Evolutionary conservation across 2,888 invertebrate genomes (phyloP).

Genomic region (Pyrgus malvae): DNA sequence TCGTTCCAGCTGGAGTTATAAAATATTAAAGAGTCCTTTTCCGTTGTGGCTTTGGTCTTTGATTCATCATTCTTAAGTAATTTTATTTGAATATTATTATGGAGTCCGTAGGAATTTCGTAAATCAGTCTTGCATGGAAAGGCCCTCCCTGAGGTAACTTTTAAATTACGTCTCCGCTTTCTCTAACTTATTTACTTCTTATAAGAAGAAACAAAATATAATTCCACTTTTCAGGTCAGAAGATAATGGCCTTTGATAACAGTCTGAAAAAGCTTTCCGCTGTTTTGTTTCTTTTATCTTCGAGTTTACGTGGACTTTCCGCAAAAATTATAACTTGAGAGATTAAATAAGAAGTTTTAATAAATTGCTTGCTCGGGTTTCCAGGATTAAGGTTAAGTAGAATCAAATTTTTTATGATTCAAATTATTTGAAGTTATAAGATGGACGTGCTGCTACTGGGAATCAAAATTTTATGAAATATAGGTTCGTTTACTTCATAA

Average conservation of each 20-base stretch:
- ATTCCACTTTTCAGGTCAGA: slow-evolving; percentile 78
- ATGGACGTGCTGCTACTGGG: neutral
- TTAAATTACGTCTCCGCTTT: slow-evolving; percentile 72
- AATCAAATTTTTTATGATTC: slow-evolving; percentile 47
- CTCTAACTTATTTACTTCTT: slow-evolving; percentile 76
- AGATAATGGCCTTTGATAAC: slow-evolving; percentile 80
- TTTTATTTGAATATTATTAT: slow-evolving; percentile 18
- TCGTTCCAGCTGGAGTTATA: neutral
- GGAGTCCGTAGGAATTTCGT: slow-evolving; percentile 10
- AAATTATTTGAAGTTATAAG: neutral
- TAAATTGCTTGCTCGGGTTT: slow-evolving; percentile 65
- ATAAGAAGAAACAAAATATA: slow-evolving; percentile 78
- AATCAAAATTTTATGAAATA: too few species aligned
- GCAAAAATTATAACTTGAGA: slow-evolving; percentile 77
- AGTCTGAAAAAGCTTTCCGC: slow-evolving; percentile 79
- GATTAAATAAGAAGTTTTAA: slow-evolving; percentile 78
- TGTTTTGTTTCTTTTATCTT: slow-evolving; percentile 79
- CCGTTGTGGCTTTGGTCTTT: slow-evolving; percentile 6
- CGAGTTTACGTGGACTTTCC: slow-evolving; percentile 72
- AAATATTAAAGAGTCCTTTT: slow-evolving; percentile 7
- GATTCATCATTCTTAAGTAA: slow-evolving; percentile 22
- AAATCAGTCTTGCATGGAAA: slow-evolving; percentile 41
- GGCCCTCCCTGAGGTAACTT: slow-evolving; percentile 66
- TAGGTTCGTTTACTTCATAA: too few species aligned
- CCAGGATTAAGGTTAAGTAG: slow-evolving; percentile 61